Evolutionary conservation across 2,797 vertebrate genomes (phyloP), one percentile per base, ranked within the genome.

Genomic region (Lophius americanus): DNA sequence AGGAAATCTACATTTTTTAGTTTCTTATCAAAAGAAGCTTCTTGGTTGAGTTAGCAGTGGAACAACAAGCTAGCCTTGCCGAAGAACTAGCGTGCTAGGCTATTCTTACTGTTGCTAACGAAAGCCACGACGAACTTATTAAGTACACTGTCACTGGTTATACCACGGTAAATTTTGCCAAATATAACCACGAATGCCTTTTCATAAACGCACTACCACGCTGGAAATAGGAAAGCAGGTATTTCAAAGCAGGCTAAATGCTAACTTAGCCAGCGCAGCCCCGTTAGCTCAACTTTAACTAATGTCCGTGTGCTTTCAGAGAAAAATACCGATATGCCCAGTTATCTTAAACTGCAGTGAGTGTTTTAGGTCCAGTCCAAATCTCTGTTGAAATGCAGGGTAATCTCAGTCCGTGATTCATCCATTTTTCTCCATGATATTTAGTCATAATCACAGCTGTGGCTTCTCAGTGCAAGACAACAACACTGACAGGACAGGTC

Each of bases 401-500:
- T 50, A 13, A 76, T 77, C 51, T 82, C 76, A 73, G 60, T 37
- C 35, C 49, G 71, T 7, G 64, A n/a, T 50, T 36, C 60, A 46
- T 53, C 85, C 85, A 88, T 88, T 67, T 72, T 51, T 12, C 56
- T 84, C 76, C 85, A 81, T 84, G 53, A 62, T 68, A 23, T 7
- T 51, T 36, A 23, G 7, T 59, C 76, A 83, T 70, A 69, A 55
- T 51, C 61, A 51, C 78, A 14, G 73, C 60, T 42, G 60, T 4
- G 12, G 3, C 14, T 39, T 2, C 63, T 71, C 64, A 2, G 2
- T 0, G 1, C n/a, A 9, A 50, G 58, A 51, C 56, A 39, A 56
- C 73, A 57, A 62, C 75, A 66, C 75, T 51, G 88, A 86, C 85
- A 78, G 82, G 63, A 86, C 85, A 78, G 82, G 63, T 75, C 75